These are phyloP conservation scores for Cossypha caffra DNA, from an alignment of 2,797 vertebrate genomes.

Conservation along the genomic window DNA sequence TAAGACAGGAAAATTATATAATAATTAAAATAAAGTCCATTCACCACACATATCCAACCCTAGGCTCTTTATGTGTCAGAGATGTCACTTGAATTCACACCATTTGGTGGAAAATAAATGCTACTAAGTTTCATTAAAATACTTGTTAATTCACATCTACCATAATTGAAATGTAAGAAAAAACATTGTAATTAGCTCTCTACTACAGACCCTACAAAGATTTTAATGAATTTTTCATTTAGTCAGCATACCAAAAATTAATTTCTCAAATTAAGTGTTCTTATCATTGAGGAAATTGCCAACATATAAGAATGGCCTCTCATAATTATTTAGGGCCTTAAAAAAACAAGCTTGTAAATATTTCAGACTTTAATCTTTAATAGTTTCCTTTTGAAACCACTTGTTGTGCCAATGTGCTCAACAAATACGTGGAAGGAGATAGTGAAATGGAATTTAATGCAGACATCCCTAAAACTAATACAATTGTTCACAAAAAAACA, in stretches of 20 bases:
- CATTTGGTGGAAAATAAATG: conserved; percentile 31
- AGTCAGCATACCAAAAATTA: conserved; percentile 56
- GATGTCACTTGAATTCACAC: neutral
- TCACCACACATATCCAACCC: neutral
- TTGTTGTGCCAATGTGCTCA: neutral
- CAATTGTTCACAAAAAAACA: neutral
- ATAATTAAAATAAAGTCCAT: conserved; percentile 44
- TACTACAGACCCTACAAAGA: conserved; percentile 1
- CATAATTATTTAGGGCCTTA: neutral
- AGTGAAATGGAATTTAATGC: neutral
- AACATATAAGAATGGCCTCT: neutral
- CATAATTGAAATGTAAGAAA: conserved; percentile 53
- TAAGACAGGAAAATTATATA: conserved; percentile 15
- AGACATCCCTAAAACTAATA: neutral
- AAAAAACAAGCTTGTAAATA: conserved; percentile 16
- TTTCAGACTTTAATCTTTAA: neutral
- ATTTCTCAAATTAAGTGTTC: conserved; percentile 63
- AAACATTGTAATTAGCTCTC: conserved; percentile 22
- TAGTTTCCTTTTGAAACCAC: neutral
- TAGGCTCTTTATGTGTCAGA: neutral
- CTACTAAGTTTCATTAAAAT: conserved; percentile 30
- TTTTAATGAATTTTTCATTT: conserved; percentile 65
- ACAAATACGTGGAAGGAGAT: neutral
- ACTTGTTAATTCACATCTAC: neutral
- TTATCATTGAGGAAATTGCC: conserved; percentile 39